Base-by-base conservation (phyloP, 2,113 vertebrate species). In the Labeo rohita region DNA sequence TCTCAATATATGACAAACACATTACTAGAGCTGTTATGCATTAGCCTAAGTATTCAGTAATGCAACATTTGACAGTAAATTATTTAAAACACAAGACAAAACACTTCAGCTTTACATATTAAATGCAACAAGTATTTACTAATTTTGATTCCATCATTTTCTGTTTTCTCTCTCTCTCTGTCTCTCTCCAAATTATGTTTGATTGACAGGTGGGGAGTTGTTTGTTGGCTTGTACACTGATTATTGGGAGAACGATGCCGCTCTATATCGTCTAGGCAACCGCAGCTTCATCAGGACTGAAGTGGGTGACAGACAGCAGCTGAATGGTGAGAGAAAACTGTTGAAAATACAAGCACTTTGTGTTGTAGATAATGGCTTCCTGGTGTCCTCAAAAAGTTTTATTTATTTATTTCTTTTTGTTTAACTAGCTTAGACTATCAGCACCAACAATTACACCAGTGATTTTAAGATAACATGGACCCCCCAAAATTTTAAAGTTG, bases 161-260 rank as follows among this genome's bases (percentile, higher is more conserved):
- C 15, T 16, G 10, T 28, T 65, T 3, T 8, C 6, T 12, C 23
- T 86, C 9, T 74, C 12, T 36, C 28, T 28, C 2, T 68, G 9
- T n/a, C 43, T 76, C 54, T 13, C 6, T 79, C 12, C 8, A 18
- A 21, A 10, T 10, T 56, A 65, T 47, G 23, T 16, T 73, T 1
- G 3, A 9, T 54, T 83, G 61, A 36, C 84, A 98, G 98, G 95
- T 85, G 96, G 95, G 34, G 96, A 98, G 68, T 91, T 99, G 74
- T 99, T 97, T 52, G 87, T 96, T 12, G 98, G 97, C 8, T 95
- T 99, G 73, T 98, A 98, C 91, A 97, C 95, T 0, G 98, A 99
- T 91, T 99, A 98, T 92, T 99, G 97, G 97, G 96, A 97, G 84
- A 96, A 97, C 23, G 98, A 99, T 0, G 96, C 97, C 0, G 97